Base-by-base conservation (phyloP, 2,113 vertebrate genomes). In the Lagopus leucura region DNA sequence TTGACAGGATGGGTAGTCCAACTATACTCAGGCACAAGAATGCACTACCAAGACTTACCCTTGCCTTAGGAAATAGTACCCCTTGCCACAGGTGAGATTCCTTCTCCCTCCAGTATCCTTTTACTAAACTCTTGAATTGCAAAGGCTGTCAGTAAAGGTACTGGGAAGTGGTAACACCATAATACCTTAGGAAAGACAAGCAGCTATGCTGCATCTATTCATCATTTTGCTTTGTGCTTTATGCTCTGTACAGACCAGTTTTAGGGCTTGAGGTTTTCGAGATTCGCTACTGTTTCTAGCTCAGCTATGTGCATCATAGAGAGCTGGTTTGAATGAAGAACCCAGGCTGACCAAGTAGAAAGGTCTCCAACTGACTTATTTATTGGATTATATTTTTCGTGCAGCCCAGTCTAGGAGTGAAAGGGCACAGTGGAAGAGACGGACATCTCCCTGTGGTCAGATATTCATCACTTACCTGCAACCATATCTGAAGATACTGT, bases 401-500 rank as follows among this genome's bases (percentile, higher is more conserved):
- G 75, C 48, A 82, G 13, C 10, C 64, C 43, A 69, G 48, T 42
- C 18, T 36, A 52, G 34, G 36, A 61, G 20, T 3, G 20, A 79
- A 87, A 76, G 24, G 22, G 34, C 15, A 75, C 20, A 16, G 47
- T 1, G 75, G 66, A 70, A 92, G 28, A 72, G 63, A 73, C 5
- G 73, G 27, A 67, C 8, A 36, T 30, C 30, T 42, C 15, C 7
- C 22, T 57, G 42, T 36, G 36, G 27, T 79, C n/a, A 28, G 20
- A 43, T 61, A 66, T 82, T 79, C 54, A 10, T 66, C 63, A 54
- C 89, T 82, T 40, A 95, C 94, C 82, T 92, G 14, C 50, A 96
- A 75, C 94, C 89, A 92, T 88, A 95, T 91, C 63, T 80, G 82
- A 64, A 82, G 61, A 73, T 94, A 94, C 91, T 95, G 93, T 76